These are phyloP conservation scores for Zaprionus inermis DNA, from an alignment of 1,140 invertebrate species.

Conservation along the genomic window DNA sequence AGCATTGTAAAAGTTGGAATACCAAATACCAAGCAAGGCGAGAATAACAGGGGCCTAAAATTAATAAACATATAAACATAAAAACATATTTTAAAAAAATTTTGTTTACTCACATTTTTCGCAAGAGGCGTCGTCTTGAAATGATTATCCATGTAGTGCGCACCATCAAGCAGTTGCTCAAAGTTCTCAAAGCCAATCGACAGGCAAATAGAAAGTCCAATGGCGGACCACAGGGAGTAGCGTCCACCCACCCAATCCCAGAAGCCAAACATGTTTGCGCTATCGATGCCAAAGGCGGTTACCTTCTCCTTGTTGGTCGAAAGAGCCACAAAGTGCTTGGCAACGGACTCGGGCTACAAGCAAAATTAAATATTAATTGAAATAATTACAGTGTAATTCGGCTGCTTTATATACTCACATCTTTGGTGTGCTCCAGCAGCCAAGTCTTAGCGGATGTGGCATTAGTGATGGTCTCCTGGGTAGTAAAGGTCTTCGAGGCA, in stretches of 20 bases:
- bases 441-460: conserved; percentile 98
- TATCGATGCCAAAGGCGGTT: conserved; percentile 98
- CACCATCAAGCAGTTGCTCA: conserved; percentile 95
- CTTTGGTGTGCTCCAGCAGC: conserved; percentile 94
- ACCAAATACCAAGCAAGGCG: conserved; percentile 98
- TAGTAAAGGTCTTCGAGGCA: conserved; percentile 99
- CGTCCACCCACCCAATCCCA: conserved; percentile 99
- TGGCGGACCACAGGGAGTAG: conserved; percentile 99
- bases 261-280: conserved; percentile 99
- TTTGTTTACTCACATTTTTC: conserved; percentile 92
- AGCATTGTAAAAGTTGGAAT: conserved; percentile 96
- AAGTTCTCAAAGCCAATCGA: conserved; percentile 98
- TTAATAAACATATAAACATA: background rate
- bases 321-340: conserved; percentile 99
- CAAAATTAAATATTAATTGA: background rate
- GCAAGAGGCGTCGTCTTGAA: conserved; percentile 95
- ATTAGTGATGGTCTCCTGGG: conserved; percentile 99
- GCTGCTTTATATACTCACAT: conserved; percentile 87
- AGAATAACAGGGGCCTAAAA: conserved; percentile 96
- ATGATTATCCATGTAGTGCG: conserved; percentile 97
- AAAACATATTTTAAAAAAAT: background rate
- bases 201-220: conserved; percentile 97
- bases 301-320: conserved; percentile 98
- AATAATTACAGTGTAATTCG: background rate
- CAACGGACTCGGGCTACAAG: conserved; percentile 89